Base-by-base conservation (phyloP, 2,113 vertebrate genomes). In the Orientallactaga bullata region DNA sequence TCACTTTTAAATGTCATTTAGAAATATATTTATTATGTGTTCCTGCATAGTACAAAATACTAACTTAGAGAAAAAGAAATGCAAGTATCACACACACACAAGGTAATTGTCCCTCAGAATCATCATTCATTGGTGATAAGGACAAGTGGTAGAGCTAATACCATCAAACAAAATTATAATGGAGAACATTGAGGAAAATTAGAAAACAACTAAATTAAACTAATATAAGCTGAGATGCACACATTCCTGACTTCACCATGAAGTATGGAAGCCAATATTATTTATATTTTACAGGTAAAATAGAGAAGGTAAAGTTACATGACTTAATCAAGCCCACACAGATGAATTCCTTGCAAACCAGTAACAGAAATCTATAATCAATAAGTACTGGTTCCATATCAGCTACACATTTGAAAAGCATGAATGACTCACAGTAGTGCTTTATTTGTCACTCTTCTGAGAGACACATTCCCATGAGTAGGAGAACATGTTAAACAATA, bases 1-100 rank as follows among this genome's bases (percentile, higher is more conserved):
- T 94, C n/a, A 79, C 89, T 96, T 81, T 86, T 84, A 95, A 95
- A 94, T 85, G 60, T 79, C 89, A 96, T 89, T 95, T 84, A 69
- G 82, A 83, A 79, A 89, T 51, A 74, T 78, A 91, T 86, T 91
- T 95, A 88, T 26, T 74, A 61, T 51, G 10, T 93, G 58, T 92
- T 84, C 71, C 58, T 66, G 4, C 82, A 10, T 37, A 90, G 21
- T 68, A 95, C 87, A 89, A 92, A 95, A 74, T 73, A 90, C 28
- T 86, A 28, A 13, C 42, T 90, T 83, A 47, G 63, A 65, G 66
- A 37, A 82, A 78, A 90, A 73, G 51, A 94, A 86, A 37, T 2
- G 16, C 69, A 71, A 16, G 18, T 1, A 61, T 88, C 30, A 63
- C 7, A 18, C 5, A 84, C 37, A 73, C n/a, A 83, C 23, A 80